Evolutionary conservation across 2,888 invertebrate species (phyloP).

Genomic region (Drosophila quasianomalipes): DNA sequence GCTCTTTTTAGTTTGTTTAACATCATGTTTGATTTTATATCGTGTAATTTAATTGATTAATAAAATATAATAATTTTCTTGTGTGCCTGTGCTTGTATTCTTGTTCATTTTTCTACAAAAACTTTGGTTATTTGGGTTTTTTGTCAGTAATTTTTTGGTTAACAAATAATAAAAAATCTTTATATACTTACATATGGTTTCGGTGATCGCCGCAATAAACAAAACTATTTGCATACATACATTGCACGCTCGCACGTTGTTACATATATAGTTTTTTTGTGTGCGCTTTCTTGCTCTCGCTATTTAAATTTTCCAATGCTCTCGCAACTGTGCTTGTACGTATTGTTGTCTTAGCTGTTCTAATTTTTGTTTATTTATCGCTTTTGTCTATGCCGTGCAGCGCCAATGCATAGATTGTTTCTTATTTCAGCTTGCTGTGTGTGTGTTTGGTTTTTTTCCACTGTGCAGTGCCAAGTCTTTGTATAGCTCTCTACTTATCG

Average conservation of each 20-base stretch:
- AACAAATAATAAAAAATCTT: not conserved
- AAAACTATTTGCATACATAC: not conserved
- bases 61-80: not conserved
- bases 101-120: not conserved
- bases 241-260: not conserved
- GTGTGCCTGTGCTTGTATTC: not conserved
- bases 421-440: not conserved
- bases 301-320: not conserved
- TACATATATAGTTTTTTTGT: not conserved
- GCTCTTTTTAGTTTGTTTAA: not conserved
- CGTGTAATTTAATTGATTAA: not conserved
- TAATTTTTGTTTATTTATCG: not conserved
- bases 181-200: not conserved
- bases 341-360: too few species aligned
- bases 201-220: not conserved
- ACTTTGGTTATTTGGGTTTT: not conserved
- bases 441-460: not conserved
- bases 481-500: not conserved
- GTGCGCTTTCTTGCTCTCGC: not conserved
- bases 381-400: not conserved
- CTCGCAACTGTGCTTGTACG: not conserved
- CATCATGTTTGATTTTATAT: not conserved
- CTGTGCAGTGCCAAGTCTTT: not conserved
- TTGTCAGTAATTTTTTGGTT: not conserved
- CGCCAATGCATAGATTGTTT: not conserved